A percentile compares a stretch with the other conserved stretches of the same genome.
These are phyloP conservation scores for Caenorhabditis angaria DNA, from an alignment of 2,888 invertebrate genomes.

Conservation along the genomic window DNA sequence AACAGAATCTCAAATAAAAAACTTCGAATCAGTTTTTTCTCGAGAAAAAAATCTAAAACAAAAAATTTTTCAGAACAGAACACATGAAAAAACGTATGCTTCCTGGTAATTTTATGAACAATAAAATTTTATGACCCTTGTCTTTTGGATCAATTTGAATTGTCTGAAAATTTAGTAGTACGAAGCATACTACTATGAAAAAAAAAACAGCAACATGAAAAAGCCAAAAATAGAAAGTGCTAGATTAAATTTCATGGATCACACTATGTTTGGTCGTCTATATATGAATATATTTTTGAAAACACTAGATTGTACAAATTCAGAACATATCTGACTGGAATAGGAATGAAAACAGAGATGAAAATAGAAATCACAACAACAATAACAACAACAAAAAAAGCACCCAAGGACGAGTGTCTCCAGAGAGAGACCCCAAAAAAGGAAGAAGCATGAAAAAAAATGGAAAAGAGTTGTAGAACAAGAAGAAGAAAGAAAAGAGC, in stretches of 20 bases:
- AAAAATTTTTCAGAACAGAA: no score
- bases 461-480: constrained; percentile 8
- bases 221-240: constrained; percentile 1
- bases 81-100: no score
- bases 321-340: not conserved
- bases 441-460: constrained; percentile 6
- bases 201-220: not conserved
- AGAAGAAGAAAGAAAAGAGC: not conserved
- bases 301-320: not conserved
- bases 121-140: no score
- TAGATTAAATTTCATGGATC: not conserved
- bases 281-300: not conserved
- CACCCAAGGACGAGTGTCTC: constrained; percentile 42
- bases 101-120: no score
- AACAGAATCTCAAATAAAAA: no score
- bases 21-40: no score
- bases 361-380: constrained; percentile 41
- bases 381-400: constrained; percentile 39
- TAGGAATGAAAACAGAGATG: constrained; percentile 13
- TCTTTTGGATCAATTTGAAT: no score
- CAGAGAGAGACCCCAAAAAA: constrained; percentile 21
- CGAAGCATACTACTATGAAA: not conserved
- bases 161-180: no score
- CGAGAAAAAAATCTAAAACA: no score
- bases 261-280: not conserved